These are phyloP conservation scores for Thymelicus acteon DNA, from an alignment of 2,888 invertebrate genomes.

Conservation along the genomic window DNA sequence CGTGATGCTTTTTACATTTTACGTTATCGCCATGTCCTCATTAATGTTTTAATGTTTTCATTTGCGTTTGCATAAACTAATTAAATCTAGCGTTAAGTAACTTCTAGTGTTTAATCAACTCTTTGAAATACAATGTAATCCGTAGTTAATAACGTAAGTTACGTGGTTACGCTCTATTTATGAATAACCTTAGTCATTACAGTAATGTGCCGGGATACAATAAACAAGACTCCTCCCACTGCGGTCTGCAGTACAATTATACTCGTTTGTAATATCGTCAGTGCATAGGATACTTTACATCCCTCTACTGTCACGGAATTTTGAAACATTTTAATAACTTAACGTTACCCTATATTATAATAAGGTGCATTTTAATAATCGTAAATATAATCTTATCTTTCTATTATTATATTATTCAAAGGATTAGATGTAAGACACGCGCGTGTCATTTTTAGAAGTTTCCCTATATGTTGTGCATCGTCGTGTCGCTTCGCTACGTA, in stretches of 20 bases:
- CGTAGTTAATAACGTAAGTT: conserved; percentile 68
- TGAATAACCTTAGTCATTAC: conserved; percentile 55
- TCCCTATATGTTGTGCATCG: conserved; percentile 78
- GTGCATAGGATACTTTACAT: conserved; percentile 44
- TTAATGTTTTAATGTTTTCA: conserved; percentile 67
- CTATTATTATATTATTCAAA: conserved; percentile 62
- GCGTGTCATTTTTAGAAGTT: conserved; percentile 77
- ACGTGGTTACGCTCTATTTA: conserved; percentile 56
- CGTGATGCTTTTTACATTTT: conserved; percentile 72
- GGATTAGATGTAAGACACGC: conserved; percentile 73
- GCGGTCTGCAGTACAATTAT: conserved; percentile 12
- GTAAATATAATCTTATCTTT: conserved; percentile 76
- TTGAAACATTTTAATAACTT: conserved; percentile 62
- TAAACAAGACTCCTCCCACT: conserved; percentile 25
- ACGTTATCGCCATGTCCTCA: conserved; percentile 68
- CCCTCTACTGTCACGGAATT: conserved; percentile 56
- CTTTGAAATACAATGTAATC: conserved; percentile 74
- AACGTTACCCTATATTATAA: conserved; percentile 63
- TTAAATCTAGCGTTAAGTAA: conserved; percentile 70
- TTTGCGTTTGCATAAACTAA: conserved; percentile 75
- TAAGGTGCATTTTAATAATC: conserved; percentile 81
- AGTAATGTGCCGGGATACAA: conserved; percentile 41
- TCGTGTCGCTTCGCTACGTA: conserved; percentile 77
- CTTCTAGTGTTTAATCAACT: conserved; percentile 75
- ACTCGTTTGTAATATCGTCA: conserved; percentile 39